Evolutionary conservation across 2,113 vertebrate species (phyloP), one percentile per base, ranked within the genome.

Genomic region (Tetrax tetrax): DNA sequence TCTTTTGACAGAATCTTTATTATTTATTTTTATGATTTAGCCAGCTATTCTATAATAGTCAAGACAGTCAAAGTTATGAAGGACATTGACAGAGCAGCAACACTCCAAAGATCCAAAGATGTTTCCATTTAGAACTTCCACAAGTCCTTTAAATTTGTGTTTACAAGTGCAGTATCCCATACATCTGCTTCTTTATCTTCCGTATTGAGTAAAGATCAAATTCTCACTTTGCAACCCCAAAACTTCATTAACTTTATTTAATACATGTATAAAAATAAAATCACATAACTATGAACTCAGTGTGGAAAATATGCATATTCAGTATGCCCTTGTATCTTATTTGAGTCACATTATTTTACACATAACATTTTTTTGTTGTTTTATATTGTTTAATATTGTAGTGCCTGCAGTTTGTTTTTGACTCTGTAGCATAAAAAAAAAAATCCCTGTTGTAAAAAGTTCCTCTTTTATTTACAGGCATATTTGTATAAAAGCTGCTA

Each of bases 151-250:
- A 70, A 76, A 86, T 38, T 15, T 61, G 13, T 38, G 15, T 63
- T 87, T 87, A 29, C 9, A 21, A 54, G 17, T 10, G 61, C 0
- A 0, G 24, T 59, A 83, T 71, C 29, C 28, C 45, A 61, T 15
- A 51, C 5, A 17, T 4, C 14, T 4, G 0, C 21, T 79, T n/a
- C 50, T 65, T 53, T 35, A 37, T 20, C 24, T 71, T 76, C 31
- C 54, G 31, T 38, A 54, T 8, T 66, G 24, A 41, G 27, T 31
- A 18, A 45, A 29, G 33, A 69, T 41, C 16, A 76, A 59, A 83
- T 35, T 48, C 3, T 54, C 8, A 20, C 29, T 79, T 79, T 71
- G 13, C 4, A 59, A 80, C 38, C 0, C 0, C 19, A 35, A 80
- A 66, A 57, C 78, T 60, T 81, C 29, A 35, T 3, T 4, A 41